Base-by-base conservation (phyloP, 2,888 invertebrate genomes). In the Melikaiella ostensackeni region DNA sequence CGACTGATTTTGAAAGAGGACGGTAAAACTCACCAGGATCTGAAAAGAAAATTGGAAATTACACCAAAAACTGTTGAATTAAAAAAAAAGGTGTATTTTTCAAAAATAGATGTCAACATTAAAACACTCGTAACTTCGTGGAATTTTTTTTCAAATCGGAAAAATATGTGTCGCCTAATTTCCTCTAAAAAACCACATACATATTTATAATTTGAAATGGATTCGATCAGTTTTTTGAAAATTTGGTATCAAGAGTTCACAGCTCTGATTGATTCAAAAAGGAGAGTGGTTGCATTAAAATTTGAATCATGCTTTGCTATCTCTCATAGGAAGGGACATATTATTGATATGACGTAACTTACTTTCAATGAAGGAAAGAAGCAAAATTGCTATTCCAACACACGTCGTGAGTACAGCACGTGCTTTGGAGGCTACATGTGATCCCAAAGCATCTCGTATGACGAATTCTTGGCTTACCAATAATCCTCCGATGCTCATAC, bases 401-500 rank as follows among this genome's bases (percentile, higher is more conserved):
- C 75, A 74, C 21, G 75, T 73, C 19, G 77, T 79, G 62, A 81
- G 62, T 30, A 79, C 75, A 9, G 70, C 70, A 70, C 70, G 50
- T 70, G 50, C n/a, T 50, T 70, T 70, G 30, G 50, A 50, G 27
- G 70, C 30, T n/a, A 70, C 46, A 50, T 70, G 30, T 6, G 70
- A 5, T n/a, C 70, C 70, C n/a, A 81, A 75, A 35, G 79, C 35
- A 59, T 59, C 78, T 57, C 76, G 75, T 46, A 75, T 46, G 16
- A 79, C 79, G 57, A 70, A 76, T 75, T 80, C 73, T 64, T 81
- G 79, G 27, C 46, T 76, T 33, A 50, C 21, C 19, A 59, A 77
- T 27, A 78, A 57, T 16, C 76, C 80, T 42, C 80, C 81, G 21
- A 80, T 33, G 57, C 79, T 66, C 13, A 80, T 70, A 21, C 81